These are phyloP conservation scores for Agonopterix heracliana DNA, from an alignment of 2,888 invertebrate species.

Conservation along the genomic window DNA sequence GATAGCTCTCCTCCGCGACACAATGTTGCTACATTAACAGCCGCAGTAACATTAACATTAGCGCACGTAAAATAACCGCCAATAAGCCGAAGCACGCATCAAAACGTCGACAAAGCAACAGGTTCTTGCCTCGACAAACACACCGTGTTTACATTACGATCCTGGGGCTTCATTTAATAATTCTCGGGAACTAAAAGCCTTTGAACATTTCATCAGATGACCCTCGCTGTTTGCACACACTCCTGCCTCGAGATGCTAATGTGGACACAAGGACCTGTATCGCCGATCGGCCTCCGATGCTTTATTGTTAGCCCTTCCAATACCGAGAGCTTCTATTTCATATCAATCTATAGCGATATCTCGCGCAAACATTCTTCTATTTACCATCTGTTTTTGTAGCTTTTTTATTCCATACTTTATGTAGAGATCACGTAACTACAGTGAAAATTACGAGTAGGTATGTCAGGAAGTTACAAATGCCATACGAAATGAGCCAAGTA, in stretches of 20 bases:
- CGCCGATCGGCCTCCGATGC: slow-evolving; percentile 70
- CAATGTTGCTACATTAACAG: slow-evolving; percentile 64
- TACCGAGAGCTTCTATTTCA: slow-evolving; percentile 62
- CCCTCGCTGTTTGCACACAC: slow-evolving; percentile 74
- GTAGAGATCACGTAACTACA: background rate
- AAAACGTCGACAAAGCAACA: slow-evolving; percentile 70
- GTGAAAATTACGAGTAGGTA: slow-evolving; percentile 24
- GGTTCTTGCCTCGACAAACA: slow-evolving; percentile 71
- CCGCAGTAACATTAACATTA: slow-evolving; percentile 65
- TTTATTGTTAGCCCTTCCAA: slow-evolving; percentile 64
- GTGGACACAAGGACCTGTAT: slow-evolving; percentile 76
- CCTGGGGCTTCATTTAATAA: slow-evolving; percentile 76
- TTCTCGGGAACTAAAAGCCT: slow-evolving; percentile 77
- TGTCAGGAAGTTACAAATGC: slow-evolving; percentile 39
- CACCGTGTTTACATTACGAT: slow-evolving; percentile 71
- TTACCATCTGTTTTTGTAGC: slow-evolving; percentile 9
- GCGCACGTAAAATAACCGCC: slow-evolving; percentile 72
- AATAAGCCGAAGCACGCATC: slow-evolving; percentile 70
- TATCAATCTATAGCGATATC: slow-evolving; percentile 55
- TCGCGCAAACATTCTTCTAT: slow-evolving; percentile 43
- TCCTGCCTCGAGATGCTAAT: slow-evolving; percentile 73
- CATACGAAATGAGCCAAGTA: slow-evolving; percentile 51
- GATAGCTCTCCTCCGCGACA: slow-evolving; percentile 24
- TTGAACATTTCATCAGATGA: slow-evolving; percentile 77
- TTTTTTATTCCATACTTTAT: background rate